A percentile compares a stretch with the other conserved stretches of the same genome.
These are phyloP conservation scores for Microctonus brassicae DNA, from an alignment of 2,888 invertebrate genomes.

Conservation along the genomic window DNA sequence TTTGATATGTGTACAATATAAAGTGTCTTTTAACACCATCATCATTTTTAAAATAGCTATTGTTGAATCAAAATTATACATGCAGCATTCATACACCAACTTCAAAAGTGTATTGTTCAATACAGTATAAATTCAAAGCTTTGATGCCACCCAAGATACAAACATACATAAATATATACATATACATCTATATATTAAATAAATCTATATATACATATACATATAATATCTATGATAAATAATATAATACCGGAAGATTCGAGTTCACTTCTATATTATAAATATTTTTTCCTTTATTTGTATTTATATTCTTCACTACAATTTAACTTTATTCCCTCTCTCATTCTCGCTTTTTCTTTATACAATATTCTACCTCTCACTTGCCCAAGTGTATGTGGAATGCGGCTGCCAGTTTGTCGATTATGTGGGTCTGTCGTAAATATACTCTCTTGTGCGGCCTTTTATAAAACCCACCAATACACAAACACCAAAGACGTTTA, in stretches of 20 bases:
- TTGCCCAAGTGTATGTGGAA: constrained; percentile 56
- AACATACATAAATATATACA: too few species aligned
- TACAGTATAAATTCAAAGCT: not conserved
- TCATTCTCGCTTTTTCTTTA: not conserved
- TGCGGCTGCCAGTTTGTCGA: constrained; percentile 63
- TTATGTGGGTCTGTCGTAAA: constrained; percentile 60
- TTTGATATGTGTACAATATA: too few species aligned
- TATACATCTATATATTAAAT: too few species aligned
- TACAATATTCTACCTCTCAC: constrained; percentile 26
- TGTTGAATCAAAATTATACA: not conserved
- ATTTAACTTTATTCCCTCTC: not conserved
- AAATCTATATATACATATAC: too few species aligned
- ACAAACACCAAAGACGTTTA: constrained; percentile 27
- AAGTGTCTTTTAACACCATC: not conserved
- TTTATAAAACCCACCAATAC: constrained; percentile 14
- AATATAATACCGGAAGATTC: not conserved
- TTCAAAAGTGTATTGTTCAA: not conserved
- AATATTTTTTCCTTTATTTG: not conserved
- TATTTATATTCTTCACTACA: not conserved
- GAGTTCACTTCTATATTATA: not conserved
- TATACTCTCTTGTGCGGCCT: constrained; percentile 27
- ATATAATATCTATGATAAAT: too few species aligned
- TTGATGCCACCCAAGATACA: not conserved
- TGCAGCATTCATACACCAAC: not conserved
- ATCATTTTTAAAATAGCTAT: not conserved